Percentiles rank a stretch among this genome's conserved stretches.
These are phyloP conservation scores for Oxygymnocypris stewartii DNA, from an alignment of 2,113 vertebrate genomes.

Conservation along the genomic window DNA sequence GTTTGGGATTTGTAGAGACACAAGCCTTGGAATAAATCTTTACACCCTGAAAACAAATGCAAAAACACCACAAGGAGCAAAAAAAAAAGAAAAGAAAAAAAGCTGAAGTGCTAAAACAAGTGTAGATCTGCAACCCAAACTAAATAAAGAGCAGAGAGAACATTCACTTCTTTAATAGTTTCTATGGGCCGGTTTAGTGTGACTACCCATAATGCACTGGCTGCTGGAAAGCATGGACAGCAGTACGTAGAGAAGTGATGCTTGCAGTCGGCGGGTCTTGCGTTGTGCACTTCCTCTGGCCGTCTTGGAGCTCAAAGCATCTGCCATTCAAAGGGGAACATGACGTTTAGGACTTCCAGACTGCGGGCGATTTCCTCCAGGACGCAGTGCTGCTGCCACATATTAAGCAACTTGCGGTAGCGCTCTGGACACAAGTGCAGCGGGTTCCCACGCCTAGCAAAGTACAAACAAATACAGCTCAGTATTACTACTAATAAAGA, in stretches of 20 bases:
- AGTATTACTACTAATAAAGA: neutral
- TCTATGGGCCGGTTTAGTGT: neutral
- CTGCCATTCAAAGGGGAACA: slow-evolving; percentile 96
- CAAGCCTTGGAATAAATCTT: slow-evolving; percentile 9
- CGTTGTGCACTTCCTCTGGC: neutral
- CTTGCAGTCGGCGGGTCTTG: neutral
- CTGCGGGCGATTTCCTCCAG: slow-evolving; percentile 95
- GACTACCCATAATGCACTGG: slow-evolving; percentile 20
- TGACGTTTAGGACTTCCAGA: slow-evolving; percentile 89
- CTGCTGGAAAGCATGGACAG: neutral
- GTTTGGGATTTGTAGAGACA: slow-evolving; percentile 7
- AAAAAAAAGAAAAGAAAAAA: neutral
- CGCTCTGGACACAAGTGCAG: slow-evolving; percentile 90
- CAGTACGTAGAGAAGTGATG: neutral
- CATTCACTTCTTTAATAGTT: neutral
- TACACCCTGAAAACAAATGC: slow-evolving; percentile 16
- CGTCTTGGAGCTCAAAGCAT: slow-evolving; percentile 77
- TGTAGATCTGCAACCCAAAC: neutral
- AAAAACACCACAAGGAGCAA: neutral
- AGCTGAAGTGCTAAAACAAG: slow-evolving; percentile 29
- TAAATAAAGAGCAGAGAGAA: slow-evolving; percentile 17
- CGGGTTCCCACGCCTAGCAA: slow-evolving; percentile 81
- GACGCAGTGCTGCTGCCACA: slow-evolving; percentile 97
- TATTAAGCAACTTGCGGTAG: slow-evolving; percentile 90
- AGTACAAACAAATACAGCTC: slow-evolving; percentile 17